Evolutionary conservation across 2,888 invertebrate genomes (phyloP).

Genomic region (Conchocele bisecta): DNA sequence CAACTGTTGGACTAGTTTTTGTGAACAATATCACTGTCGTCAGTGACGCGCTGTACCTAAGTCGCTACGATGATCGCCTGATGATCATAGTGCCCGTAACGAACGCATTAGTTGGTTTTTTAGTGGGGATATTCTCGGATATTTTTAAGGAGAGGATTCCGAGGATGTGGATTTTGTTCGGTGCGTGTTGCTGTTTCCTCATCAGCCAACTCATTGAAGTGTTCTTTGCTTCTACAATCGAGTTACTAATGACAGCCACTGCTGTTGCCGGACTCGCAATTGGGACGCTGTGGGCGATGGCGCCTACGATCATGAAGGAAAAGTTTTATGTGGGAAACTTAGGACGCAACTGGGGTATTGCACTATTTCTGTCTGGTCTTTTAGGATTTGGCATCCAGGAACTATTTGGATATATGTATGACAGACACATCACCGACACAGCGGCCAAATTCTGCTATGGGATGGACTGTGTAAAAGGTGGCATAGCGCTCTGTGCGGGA

Average conservation of each 20-base stretch:
- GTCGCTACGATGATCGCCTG: constrained; percentile 33
- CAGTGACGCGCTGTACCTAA: constrained; percentile 43
- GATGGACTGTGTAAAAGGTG: constrained; percentile 38
- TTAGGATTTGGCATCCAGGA: constrained; percentile 43
- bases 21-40: constrained; percentile 56
- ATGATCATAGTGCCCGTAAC: constrained; percentile 44
- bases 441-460: constrained; percentile 34
- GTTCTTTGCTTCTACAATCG: constrained; percentile 29
- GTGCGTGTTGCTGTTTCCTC: constrained; percentile 16
- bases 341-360: constrained; percentile 57
- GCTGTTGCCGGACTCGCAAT: constrained; percentile 33
- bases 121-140: constrained; percentile 45
- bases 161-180: constrained; percentile 28
- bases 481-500: constrained; percentile 18
- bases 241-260: constrained; percentile 31
- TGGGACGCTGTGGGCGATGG: constrained; percentile 46
- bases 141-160: constrained; percentile 34
- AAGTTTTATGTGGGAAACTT: constrained; percentile 43
- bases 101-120: constrained; percentile 41
- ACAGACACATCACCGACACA: constrained; percentile 11
- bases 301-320: constrained; percentile 48
- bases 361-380: constrained; percentile 36
- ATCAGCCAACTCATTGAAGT: constrained; percentile 23
- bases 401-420: constrained; percentile 41
- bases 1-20: constrained; percentile 57